Percentiles rank a stretch among this genome's conserved stretches.
These are phyloP conservation scores for Cirrhinus mrigala DNA, from an alignment of 2,797 vertebrate genomes.

Conservation along the genomic window DNA sequence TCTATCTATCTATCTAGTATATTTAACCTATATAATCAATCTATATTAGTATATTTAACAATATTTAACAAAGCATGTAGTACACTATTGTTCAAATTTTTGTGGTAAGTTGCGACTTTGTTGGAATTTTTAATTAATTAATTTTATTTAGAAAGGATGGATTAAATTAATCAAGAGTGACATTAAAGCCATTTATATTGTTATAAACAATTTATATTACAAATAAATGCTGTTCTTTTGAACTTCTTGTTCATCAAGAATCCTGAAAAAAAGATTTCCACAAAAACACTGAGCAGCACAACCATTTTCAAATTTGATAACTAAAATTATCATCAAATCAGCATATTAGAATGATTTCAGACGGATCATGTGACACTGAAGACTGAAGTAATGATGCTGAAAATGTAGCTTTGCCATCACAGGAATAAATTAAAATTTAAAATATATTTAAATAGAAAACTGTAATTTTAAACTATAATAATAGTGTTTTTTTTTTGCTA, in stretches of 20 bases:
- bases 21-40: too few species aligned
- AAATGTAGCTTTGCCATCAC: neutral
- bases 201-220: neutral
- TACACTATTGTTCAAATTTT: neutral
- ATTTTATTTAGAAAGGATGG: neutral
- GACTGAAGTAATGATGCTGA: neutral
- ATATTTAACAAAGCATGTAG: neutral
- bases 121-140: neutral
- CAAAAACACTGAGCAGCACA: neutral
- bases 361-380: neutral
- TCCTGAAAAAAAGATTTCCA: neutral
- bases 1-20: too few species aligned
- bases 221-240: neutral
- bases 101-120: neutral
- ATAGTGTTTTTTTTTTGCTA: neutral
- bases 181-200: neutral
- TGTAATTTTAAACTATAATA: neutral
- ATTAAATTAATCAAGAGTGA: too few species aligned
- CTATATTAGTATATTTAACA: too few species aligned
- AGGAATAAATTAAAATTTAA: neutral
- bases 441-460: neutral
- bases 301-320: neutral
- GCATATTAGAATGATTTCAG: neutral
- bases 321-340: neutral
- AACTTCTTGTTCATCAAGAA: neutral